A percentile compares a stretch with the other conserved stretches of the same genome.
Evolutionary conservation across 2,113 vertebrate species (phyloP).

Genomic region (Gobius niger): DNA sequence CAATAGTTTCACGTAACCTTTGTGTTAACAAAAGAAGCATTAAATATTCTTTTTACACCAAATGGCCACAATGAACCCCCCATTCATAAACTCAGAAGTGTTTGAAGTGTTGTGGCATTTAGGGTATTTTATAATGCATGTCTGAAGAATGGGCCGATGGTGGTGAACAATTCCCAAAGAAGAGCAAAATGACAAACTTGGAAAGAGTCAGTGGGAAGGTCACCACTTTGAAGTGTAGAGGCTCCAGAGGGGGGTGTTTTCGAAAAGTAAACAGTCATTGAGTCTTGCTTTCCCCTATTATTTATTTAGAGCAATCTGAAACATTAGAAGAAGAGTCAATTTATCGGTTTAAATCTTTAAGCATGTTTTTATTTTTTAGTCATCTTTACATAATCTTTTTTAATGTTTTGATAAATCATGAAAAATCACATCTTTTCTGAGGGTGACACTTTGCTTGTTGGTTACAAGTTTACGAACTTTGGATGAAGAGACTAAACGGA

Average conservation of each 20-base stretch:
- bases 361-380: conserved; percentile 2
- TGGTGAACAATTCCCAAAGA: not conserved
- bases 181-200: not conserved
- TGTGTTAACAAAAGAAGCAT: conserved; percentile 54
- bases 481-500: too few species aligned
- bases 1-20: conserved; percentile 52
- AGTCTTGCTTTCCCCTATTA: not conserved
- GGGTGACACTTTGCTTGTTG: not conserved
- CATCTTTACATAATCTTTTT: not conserved
- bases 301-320: not conserved
- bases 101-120: not conserved
- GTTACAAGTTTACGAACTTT: not conserved
- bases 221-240: not conserved
- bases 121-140: conserved; percentile 1
- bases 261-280: not conserved
- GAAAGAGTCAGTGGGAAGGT: not conserved
- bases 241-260: not conserved
- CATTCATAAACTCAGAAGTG: not conserved
- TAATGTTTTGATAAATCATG: not conserved
- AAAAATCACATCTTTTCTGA: not conserved
- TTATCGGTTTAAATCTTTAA: conserved; percentile 1
- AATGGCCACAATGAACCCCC: not conserved
- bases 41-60: conserved; percentile 49
- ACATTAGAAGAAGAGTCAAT: not conserved
- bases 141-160: not conserved